Conservation (phyloP, 2,888 invertebrate species). For the Hypercompe scribonia region DNA sequence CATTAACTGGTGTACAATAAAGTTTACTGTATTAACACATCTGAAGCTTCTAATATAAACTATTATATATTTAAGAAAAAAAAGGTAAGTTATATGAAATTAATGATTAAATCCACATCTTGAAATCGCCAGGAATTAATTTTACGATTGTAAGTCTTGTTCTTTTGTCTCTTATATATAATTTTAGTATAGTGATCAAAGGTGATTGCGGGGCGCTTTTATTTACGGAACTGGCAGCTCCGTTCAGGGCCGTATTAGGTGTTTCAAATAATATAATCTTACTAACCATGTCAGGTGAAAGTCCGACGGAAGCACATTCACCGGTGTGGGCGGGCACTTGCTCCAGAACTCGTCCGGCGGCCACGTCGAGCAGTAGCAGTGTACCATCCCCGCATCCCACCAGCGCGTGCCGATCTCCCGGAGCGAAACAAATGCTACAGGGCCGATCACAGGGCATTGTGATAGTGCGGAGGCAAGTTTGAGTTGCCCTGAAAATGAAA, state of each 20-base stretch:
- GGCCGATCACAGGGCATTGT: constrained; percentile 88
- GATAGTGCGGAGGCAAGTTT: constrained; percentile 91
- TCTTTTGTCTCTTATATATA: no score
- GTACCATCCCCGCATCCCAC: constrained; percentile 95
- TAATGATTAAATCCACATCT: background rate
- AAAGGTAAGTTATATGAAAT: no score
- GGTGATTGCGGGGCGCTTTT: no score
- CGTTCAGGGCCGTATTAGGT: no score
- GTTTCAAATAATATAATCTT: no score
- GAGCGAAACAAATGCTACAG: constrained; percentile 92
- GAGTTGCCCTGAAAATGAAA: constrained; percentile 74
- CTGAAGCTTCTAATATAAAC: no score
- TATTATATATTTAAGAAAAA: background rate
- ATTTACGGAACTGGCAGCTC: no score
- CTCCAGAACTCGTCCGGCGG: constrained; percentile 93
- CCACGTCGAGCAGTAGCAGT: constrained; percentile 94
- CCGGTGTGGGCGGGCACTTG: constrained; percentile 93
- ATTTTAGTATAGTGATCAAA: no score
- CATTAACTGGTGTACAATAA: no score
- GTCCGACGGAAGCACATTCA: constrained; percentile 92
- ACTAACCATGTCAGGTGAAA: constrained; percentile 92
- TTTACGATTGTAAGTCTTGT: background rate
- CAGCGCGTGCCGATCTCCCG: constrained; percentile 95
- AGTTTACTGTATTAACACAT: background rate
- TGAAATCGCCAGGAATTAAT: background rate